Percentiles rank a stretch among this genome's conserved stretches.
phyloP scores from a whole-genome alignment of 2,888 invertebrate genomes.

The Conus canariensis region DNA sequence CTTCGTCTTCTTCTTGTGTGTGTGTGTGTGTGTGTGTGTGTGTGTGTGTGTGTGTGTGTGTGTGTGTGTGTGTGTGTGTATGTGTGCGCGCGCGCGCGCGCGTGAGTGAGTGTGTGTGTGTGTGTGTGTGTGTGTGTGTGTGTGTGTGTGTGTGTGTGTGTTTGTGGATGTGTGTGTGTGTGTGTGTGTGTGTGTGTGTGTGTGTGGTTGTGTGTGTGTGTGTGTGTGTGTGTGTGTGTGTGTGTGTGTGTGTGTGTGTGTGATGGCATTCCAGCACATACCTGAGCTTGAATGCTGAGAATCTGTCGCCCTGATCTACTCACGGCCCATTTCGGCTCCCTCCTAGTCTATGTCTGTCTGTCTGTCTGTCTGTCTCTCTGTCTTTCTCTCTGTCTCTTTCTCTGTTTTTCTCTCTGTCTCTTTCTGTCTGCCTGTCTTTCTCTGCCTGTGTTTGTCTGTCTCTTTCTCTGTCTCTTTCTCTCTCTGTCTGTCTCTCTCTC shows the following conservation, averaged over 20 bases:
- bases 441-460: not conserved
- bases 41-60: not conserved
- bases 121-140: slow-evolving; percentile 2
- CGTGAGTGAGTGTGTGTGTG: not conserved
- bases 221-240: no score
- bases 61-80: not conserved
- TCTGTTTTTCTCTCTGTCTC: not conserved
- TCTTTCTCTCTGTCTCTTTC: not conserved
- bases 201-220: no score
- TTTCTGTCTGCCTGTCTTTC: not conserved
- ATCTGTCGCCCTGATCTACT: no score
- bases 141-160: not conserved
- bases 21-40: not conserved
- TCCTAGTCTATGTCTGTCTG: not conserved
- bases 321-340: no score
- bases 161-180: no score
- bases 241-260: no score
- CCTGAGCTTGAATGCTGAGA: no score
- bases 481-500: not conserved
- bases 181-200: no score
- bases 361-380: not conserved
- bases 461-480: not conserved
- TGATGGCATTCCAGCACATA: no score
- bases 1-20: not conserved
- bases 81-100: not conserved